These are phyloP conservation scores for Trachymyrmex septentrionalis DNA, from an alignment of 1,140 invertebrate species.

Conservation along the genomic window DNA sequence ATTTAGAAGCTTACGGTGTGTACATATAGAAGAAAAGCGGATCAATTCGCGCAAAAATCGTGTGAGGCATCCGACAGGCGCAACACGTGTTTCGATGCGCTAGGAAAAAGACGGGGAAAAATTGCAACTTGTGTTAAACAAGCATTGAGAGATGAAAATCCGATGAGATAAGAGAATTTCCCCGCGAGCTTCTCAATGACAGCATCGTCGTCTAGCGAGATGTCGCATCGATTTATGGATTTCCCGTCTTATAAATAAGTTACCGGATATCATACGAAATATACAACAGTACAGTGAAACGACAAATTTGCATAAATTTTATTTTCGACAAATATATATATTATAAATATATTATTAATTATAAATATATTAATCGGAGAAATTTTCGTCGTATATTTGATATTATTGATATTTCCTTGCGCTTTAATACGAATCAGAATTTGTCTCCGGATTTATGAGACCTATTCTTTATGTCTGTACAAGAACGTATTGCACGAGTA, in stretches of 20 bases:
- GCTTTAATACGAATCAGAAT: not conserved
- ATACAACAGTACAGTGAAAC: not conserved
- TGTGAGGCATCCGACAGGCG: conserved; percentile 12
- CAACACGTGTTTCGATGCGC: conserved; percentile 50
- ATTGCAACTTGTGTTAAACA: conserved; percentile 50
- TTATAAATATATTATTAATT: conserved; percentile 7
- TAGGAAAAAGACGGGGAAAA: conserved; percentile 35
- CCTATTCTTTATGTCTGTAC: not conserved
- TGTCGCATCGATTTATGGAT: conserved; percentile 51
- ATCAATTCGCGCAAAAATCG: conserved; percentile 32
- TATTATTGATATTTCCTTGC: not conserved
- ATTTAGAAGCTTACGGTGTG: not conserved
- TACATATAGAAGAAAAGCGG: conserved; percentile 10
- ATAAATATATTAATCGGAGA: not conserved
- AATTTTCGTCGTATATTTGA: not conserved
- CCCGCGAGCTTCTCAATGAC: conserved; percentile 24
- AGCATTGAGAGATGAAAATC: conserved; percentile 51
- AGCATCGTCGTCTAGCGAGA: conserved; percentile 18
- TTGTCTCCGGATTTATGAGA: conserved; percentile 22
- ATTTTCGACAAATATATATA: not conserved
- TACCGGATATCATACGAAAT: conserved; percentile 38
- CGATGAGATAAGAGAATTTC: conserved; percentile 52
- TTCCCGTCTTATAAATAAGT: conserved; percentile 37
- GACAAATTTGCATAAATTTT: not conserved
- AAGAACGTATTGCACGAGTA: conserved; percentile 25